These are phyloP conservation scores for Laupala kohalensis DNA, from an alignment of 1,140 invertebrate species.

Conservation along the genomic window DNA sequence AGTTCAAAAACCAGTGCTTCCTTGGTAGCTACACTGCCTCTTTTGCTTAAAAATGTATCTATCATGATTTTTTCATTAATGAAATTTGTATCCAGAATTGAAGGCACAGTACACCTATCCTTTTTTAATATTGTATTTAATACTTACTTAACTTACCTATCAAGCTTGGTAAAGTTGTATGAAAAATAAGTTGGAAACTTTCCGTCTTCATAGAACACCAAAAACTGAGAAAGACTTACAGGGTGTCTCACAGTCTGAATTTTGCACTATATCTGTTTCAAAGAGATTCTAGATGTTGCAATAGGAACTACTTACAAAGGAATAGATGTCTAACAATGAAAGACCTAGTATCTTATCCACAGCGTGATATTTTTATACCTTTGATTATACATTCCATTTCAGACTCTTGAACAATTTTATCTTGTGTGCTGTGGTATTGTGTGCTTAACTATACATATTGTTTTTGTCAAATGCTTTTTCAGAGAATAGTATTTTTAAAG, in stretches of 20 bases:
- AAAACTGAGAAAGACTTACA: not conserved
- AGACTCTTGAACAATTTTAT: too few relatives aligned
- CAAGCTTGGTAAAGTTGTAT: not conserved
- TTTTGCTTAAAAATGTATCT: too few relatives aligned
- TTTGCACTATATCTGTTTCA: not conserved
- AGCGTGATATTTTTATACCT: not conserved
- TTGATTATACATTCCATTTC: not conserved
- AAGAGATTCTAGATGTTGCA: not conserved
- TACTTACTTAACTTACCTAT: too few relatives aligned
- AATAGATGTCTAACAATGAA: not conserved
- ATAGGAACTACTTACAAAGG: not conserved
- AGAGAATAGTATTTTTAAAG: too few relatives aligned
- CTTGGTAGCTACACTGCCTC: not conserved
- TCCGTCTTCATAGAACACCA: not conserved
- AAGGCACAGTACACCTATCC: too few relatives aligned
- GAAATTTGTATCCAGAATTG: too few relatives aligned
- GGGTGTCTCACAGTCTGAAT: not conserved
- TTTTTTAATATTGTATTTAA: too few relatives aligned
- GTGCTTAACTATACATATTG: too few relatives aligned
- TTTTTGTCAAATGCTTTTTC: too few relatives aligned
- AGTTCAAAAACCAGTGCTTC: not conserved
- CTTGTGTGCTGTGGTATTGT: too few relatives aligned
- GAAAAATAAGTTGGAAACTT: not conserved
- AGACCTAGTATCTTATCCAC: not conserved
- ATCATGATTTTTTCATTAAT: too few relatives aligned